These are phyloP conservation scores for Mus spretus DNA, from an alignment of 2,797 vertebrate genomes.

Conservation along the genomic window DNA sequence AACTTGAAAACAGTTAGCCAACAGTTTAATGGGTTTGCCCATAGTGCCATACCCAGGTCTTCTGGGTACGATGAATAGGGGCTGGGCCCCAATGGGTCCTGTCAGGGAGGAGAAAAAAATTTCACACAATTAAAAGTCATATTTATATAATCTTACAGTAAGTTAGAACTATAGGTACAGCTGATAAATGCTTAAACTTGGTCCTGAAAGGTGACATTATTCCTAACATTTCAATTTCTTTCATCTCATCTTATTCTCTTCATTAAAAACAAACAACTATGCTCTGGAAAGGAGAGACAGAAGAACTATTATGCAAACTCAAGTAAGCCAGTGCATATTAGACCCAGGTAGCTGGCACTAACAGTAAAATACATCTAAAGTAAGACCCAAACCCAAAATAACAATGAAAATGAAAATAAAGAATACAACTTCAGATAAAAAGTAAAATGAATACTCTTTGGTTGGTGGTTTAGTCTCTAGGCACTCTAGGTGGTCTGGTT, in stretches of 20 bases:
- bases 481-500: too few relatives aligned
- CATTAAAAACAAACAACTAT: conserved; percentile 34
- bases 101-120: conserved; percentile 5
- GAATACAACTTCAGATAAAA: neutral
- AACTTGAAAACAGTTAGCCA: conserved; percentile 99
- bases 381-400: too few relatives aligned
- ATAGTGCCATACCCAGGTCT: conserved; percentile 99
- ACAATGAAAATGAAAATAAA: neutral
- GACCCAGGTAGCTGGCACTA: conserved; percentile 6
- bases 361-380: neutral
- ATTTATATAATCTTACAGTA: conserved; percentile 51
- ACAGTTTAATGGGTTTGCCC: conserved; percentile 98
- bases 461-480: too few relatives aligned
- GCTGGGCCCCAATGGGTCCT: conserved; percentile 98
- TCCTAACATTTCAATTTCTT: conserved; percentile 61
- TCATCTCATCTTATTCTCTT: neutral
- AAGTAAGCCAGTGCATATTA: conserved; percentile 9
- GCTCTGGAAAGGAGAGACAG: conserved; percentile 1
- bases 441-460: neutral
- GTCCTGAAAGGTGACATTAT: conserved; percentile 12
- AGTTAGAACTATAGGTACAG: conserved; percentile 46
- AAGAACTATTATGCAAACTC: conserved; percentile 14
- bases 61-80: conserved; percentile 95
- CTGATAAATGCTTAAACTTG: conserved; percentile 36
- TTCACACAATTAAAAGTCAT: conserved; percentile 46